phyloP scores from a whole-genome alignment of 2,797 vertebrate species.

The Hapalemur alaotrensis region DNA sequence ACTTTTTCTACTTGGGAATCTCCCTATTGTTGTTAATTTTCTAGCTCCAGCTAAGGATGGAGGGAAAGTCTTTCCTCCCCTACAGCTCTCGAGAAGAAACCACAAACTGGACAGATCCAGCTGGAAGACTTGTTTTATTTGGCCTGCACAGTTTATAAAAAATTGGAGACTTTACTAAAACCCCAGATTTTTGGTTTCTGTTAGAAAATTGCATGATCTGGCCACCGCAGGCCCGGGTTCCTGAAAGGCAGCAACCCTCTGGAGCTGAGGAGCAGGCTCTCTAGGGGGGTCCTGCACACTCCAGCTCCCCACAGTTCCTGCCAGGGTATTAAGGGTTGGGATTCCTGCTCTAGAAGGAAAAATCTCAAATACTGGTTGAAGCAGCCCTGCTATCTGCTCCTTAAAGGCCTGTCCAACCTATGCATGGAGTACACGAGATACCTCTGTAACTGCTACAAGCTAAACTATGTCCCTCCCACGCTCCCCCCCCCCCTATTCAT shows the following conservation, averaged over 20 bases:
- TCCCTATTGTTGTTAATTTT: not conserved
- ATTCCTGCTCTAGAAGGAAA: not conserved
- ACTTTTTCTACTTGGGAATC: not conserved
- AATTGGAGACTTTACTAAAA: not conserved
- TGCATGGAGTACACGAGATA: too few relatives aligned
- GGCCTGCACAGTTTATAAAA: not conserved
- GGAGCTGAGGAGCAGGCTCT: not conserved
- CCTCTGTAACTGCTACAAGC: too few relatives aligned
- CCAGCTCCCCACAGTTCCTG: not conserved
- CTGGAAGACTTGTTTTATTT: not conserved
- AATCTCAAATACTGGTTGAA: not conserved
- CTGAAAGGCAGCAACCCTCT: not conserved
- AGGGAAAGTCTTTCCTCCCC: not conserved
- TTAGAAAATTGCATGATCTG: not conserved
- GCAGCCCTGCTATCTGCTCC: not conserved
- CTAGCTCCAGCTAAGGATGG: not conserved
- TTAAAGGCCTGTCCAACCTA: not conserved
- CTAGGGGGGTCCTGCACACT: not conserved
- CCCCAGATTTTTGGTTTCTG: not conserved
- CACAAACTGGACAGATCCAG: not conserved
- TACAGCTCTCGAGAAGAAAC: not conserved
- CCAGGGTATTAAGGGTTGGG: not conserved
- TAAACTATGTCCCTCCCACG: not conserved
- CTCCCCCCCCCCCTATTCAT: not conserved
- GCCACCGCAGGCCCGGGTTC: not conserved